These are phyloP conservation scores for Xerus rutilus DNA, from an alignment of 2,797 vertebrate genomes.

Conservation along the genomic window DNA sequence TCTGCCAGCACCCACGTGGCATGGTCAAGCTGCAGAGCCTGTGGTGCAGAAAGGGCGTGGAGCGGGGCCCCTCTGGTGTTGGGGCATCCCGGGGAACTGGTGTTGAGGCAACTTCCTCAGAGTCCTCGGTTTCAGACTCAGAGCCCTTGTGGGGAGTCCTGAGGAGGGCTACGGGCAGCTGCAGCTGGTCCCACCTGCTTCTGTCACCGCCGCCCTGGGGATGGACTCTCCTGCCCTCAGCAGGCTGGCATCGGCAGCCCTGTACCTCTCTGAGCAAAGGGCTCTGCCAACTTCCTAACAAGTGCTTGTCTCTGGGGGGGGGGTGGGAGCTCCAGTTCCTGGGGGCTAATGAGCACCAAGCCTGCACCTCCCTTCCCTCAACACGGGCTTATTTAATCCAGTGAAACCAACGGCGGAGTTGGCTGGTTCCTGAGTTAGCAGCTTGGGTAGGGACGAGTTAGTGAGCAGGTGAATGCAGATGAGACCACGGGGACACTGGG, in stretches of 20 bases:
- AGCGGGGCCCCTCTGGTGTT: neutral
- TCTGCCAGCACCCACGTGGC: neutral
- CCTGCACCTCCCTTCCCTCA: rapidly evolving
- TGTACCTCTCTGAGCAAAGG: neutral
- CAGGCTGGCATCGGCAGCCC: rapidly evolving
- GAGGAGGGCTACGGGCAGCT: neutral
- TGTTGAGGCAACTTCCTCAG: neutral
- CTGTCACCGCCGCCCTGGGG: neutral
- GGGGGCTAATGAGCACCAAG: too few species aligned
- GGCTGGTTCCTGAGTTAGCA: neutral
- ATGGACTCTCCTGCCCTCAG: neutral
- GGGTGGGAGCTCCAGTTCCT: neutral
- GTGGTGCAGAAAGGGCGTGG: neutral
- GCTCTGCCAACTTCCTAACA: rapidly evolving
- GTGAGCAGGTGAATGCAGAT: neutral
- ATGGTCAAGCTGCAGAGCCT: neutral
- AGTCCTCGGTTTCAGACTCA: neutral
- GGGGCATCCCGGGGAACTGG: neutral
- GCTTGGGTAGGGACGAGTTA: neutral
- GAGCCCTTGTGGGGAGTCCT: neutral
- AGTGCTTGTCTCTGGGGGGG: neutral
- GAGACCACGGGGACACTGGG: too few species aligned
- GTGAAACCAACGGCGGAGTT: neutral
- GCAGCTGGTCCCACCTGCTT: neutral
- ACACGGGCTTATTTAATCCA: rapidly evolving